Percentiles rank a stretch among this genome's conserved stretches.
Conservation (phyloP, 2,888 invertebrate genomes). For the Drymonia ruficornis region DNA sequence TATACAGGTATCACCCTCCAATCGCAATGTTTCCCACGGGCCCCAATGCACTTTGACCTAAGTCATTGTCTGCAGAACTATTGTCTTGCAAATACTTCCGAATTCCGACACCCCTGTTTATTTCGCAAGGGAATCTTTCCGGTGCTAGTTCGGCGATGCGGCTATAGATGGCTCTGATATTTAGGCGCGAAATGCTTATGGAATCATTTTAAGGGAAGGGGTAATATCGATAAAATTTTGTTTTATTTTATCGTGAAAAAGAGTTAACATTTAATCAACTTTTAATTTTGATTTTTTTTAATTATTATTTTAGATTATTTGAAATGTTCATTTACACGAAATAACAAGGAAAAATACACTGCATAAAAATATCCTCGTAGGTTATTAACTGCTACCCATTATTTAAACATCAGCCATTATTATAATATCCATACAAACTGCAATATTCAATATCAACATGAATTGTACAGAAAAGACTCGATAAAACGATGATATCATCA, state of each 20-base stretch:
- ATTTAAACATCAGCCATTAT: neutral
- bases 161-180: constrained; percentile 61
- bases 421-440: constrained; percentile 4
- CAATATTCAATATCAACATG: constrained; percentile 19
- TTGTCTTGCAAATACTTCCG: constrained; percentile 72
- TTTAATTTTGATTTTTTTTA: too few species aligned
- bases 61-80: constrained; percentile 66
- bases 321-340: too few species aligned
- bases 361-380: too few species aligned
- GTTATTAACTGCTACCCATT: neutral
- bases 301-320: too few species aligned
- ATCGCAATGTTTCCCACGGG: constrained; percentile 64
- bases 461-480: constrained; percentile 34
- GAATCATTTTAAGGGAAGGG: neutral
- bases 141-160: constrained; percentile 43
- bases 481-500: constrained; percentile 51
- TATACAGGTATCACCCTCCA: constrained; percentile 72
- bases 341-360: too few species aligned
- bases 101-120: constrained; percentile 54
- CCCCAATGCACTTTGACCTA: constrained; percentile 68
- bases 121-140: constrained; percentile 41
- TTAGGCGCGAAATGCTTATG: neutral
- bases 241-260: neutral
- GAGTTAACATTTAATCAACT: too few species aligned
- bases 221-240: neutral